phyloP scores from a whole-genome alignment of 2,888 invertebrate genomes.

The Mystacides longicornis region DNA sequence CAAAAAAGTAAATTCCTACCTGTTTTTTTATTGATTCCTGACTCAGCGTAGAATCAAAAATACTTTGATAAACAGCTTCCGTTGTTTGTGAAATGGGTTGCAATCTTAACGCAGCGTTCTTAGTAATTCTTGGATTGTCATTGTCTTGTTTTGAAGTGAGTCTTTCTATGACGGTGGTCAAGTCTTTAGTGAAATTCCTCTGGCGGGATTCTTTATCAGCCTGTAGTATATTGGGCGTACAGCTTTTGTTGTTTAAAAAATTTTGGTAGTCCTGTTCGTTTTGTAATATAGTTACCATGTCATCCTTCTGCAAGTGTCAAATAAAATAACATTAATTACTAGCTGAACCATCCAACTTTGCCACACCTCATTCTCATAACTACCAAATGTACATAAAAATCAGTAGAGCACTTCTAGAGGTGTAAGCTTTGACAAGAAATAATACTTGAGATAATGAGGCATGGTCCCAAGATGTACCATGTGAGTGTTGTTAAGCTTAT shows the following conservation, averaged over 20 bases:
- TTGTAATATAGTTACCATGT: constrained; percentile 44
- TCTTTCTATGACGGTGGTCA: constrained; percentile 50
- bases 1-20: no score
- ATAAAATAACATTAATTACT: no score
- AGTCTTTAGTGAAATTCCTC: constrained; percentile 45
- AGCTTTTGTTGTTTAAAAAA: constrained; percentile 33
- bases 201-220: background rate
- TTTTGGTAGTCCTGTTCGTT: constrained; percentile 43
- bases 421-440: no score
- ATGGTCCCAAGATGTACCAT: no score
- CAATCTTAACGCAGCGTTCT: background rate
- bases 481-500: no score
- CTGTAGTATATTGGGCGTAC: background rate
- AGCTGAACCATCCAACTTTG: no score
- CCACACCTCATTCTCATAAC: no score
- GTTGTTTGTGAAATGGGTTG: constrained; percentile 26
- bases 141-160: constrained; percentile 36
- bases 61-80: constrained; percentile 60
- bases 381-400: no score
- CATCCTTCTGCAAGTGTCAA: constrained; percentile 36
- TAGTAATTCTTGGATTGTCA: background rate
- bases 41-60: constrained; percentile 34
- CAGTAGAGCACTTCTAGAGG: no score
- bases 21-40: constrained; percentile 51
- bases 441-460: no score